These are phyloP conservation scores for Macheiramphus alcinus DNA, from an alignment of 2,113 vertebrate genomes.

Conservation along the genomic window DNA sequence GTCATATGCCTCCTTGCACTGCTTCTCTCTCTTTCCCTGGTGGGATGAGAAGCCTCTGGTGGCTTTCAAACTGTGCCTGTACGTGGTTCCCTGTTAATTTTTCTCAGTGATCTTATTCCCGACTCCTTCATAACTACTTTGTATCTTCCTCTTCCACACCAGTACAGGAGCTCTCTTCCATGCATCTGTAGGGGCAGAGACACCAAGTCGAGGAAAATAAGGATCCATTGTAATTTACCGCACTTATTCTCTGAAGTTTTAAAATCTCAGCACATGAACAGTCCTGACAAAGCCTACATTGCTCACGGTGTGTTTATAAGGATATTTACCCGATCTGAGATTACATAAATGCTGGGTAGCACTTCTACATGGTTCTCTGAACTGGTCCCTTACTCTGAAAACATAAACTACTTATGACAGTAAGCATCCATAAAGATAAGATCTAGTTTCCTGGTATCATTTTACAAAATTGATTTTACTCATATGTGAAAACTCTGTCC, in stretches of 20 bases:
- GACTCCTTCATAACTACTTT: background rate
- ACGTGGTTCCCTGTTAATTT: background rate
- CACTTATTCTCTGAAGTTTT: background rate
- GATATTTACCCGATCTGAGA: background rate
- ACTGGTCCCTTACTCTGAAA: background rate
- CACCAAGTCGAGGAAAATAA: background rate
- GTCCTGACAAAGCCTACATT: background rate
- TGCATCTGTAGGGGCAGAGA: background rate
- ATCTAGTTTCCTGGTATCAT: background rate
- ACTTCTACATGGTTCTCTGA: background rate
- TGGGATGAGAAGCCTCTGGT: background rate
- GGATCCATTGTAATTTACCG: background rate
- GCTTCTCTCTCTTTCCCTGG: background rate
- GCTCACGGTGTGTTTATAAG: background rate
- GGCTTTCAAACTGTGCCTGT: background rate
- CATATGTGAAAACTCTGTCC: background rate
- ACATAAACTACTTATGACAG: background rate
- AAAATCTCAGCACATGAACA: background rate
- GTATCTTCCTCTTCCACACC: background rate
- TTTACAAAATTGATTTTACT: background rate
- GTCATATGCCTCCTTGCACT: rapidly evolving
- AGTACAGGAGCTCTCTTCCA: background rate
- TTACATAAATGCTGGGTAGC: background rate
- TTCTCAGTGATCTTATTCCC: background rate
- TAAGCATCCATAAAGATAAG: background rate